phyloP scores from a whole-genome alignment of 2,113 vertebrate genomes.

The Acrocephalus kingi region DNA sequence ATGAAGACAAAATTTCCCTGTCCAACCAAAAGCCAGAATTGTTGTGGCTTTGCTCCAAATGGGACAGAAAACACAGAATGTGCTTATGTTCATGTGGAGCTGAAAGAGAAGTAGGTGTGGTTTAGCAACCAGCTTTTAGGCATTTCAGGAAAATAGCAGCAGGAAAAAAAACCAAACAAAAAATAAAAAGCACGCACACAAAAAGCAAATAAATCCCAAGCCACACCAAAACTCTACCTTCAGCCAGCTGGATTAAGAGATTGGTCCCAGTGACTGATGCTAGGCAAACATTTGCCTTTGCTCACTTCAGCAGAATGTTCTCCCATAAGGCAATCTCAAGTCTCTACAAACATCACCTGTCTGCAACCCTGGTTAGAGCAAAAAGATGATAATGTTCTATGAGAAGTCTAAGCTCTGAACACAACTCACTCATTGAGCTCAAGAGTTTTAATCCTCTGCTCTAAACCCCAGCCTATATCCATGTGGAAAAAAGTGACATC shows the following conservation, averaged over 20 bases:
- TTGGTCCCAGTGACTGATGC: not conserved
- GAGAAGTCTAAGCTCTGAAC: not conserved
- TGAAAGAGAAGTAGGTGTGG: not conserved
- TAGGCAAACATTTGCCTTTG: not conserved
- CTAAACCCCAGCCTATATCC: not conserved
- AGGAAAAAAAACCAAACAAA: not conserved
- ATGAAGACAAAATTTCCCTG: not conserved
- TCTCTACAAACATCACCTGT: not conserved
- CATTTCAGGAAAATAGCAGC: not conserved
- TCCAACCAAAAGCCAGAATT: not conserved
- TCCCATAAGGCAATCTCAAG: not conserved
- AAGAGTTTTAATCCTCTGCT: not conserved
- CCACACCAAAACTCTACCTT: not conserved
- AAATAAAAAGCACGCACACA: not conserved
- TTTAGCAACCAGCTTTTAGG: not conserved
- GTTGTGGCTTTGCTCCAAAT: not conserved
- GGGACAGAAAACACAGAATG: not conserved
- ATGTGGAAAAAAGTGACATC: not conserved
- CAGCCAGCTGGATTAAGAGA: not conserved
- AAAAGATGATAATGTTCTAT: not conserved
- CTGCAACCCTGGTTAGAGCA: not conserved
- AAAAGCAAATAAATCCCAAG: not conserved
- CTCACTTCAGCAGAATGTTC: not conserved
- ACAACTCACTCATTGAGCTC: not conserved
- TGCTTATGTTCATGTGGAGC: fast-evolving